Conservation (phyloP, 2,888 invertebrate genomes). For the Diaprepes abbreviatus region DNA sequence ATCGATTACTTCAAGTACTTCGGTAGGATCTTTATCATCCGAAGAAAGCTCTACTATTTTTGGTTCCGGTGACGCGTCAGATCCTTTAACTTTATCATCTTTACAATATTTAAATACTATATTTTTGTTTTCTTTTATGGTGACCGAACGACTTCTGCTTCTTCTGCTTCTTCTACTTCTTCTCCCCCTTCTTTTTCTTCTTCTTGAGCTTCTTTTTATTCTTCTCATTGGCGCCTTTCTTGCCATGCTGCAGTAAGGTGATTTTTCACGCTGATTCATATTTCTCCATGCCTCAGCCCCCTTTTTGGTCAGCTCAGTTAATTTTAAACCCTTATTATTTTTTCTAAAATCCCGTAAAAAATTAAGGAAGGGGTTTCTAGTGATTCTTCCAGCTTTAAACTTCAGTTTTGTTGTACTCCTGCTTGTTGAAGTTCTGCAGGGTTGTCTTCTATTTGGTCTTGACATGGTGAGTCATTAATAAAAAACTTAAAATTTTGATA, state of each 20-base stretch:
- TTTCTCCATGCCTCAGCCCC: constrained; percentile 53
- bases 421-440: not conserved
- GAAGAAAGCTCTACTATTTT: constrained; percentile 22
- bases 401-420: not conserved
- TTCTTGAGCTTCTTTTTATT: not conserved
- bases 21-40: not conserved
- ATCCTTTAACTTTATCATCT: not conserved
- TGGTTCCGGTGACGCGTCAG: not conserved
- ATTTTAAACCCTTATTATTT: constrained; percentile 44
- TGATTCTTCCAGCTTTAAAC: constrained; percentile 44
- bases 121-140: not conserved
- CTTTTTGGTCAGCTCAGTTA: constrained; percentile 47
- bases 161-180: constrained; percentile 16
- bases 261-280: constrained; percentile 54
- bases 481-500: not conserved
- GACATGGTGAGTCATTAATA: constrained; percentile 1
- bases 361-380: constrained; percentile 55
- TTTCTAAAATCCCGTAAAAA: constrained; percentile 54
- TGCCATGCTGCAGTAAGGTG: constrained; percentile 51
- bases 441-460: not conserved
- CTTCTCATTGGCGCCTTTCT: constrained; percentile 45
- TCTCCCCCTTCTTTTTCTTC: constrained; percentile 8
- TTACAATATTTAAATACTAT: not conserved
- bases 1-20: not conserved
- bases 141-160: not conserved